Evolutionary conservation across 2,113 vertebrate genomes (phyloP), one percentile per base, ranked within the genome.

Genomic region (Ictalurus furcatus): DNA sequence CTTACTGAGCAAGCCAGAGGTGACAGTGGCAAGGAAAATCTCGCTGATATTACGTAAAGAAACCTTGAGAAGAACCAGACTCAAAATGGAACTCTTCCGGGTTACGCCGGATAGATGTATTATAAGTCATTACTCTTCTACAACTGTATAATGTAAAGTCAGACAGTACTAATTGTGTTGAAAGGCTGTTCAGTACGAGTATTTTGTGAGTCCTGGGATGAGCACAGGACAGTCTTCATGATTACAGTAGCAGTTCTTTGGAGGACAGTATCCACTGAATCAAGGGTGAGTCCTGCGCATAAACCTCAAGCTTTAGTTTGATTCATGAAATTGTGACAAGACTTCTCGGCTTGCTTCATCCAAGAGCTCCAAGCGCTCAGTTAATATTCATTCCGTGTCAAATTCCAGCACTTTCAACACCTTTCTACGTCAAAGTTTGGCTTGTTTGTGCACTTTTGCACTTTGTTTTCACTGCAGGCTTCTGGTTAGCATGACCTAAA

Each of bases 401-500:
- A 82, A 19, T 59, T 40, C n/a, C 58, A 28, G 12, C 59, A 44
- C 2, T 71, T 69, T 73, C 11, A 85, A 21, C 25, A 52, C 28
- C 44, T 52, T 67, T 63, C 7, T 30, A 11, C 0, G 4, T 25
- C 28, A 61, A 12, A 30, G 37, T 79, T 65, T 48, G 11, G 23
- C 30, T 54, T 61, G 37, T 87, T 69, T 86, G 58, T 73, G 56
- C 80, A 23, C 80, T 85, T 84, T 84, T 84, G 34, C 81, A 48
- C 19, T 81, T 58, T n/a, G 23, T 82, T 83, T 48, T 23, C 19
- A 56, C 61, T 74, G 54, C 54, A n/a, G n/a, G 88, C 86, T 91
- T 92, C 87, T 69, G 90, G 84, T 90, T 89, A 88, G 85, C 73
- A 87, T 74, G 87, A 91, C 78, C 90, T 84, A 90, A 93, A 93